Evolutionary conservation across 1,140 invertebrate genomes (phyloP).

Genomic region (Lucilia cuprina): DNA sequence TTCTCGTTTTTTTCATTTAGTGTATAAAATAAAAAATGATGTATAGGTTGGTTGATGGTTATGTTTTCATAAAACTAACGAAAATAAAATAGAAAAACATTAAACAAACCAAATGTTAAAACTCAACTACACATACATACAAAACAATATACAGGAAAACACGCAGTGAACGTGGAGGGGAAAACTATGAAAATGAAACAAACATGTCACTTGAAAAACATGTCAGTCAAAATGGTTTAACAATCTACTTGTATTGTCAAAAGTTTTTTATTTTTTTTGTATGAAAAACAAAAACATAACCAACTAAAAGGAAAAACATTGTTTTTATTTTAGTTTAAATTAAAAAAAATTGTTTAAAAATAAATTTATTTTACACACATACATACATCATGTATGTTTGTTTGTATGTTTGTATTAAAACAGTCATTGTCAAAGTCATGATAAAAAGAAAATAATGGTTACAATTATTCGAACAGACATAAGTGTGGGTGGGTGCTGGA

Average conservation of each 20-base stretch:
- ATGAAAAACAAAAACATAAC: neutral
- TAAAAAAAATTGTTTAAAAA: neutral
- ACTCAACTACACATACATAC: neutral
- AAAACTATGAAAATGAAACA: neutral
- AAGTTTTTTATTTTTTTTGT: no score
- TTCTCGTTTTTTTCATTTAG: neutral
- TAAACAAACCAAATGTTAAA: neutral
- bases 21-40: neutral
- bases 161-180: neutral
- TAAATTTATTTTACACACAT: neutral
- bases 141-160: neutral
- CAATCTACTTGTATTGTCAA: slow-evolving; percentile 26
- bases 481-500: no score
- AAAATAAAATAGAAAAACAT: neutral
- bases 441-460: slow-evolving; percentile 4
- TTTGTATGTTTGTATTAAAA: neutral
- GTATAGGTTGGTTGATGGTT: neutral
- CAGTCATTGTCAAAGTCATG: neutral
- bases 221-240: slow-evolving; percentile 34
- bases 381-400: neutral
- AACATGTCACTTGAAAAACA: slow-evolving; percentile 25
- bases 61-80: slow-evolving; percentile 4
- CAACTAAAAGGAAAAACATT: neutral
- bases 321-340: neutral
- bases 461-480: neutral